phyloP scores from a whole-genome alignment of 2,797 vertebrate genomes.

The Coluber constrictor region DNA sequence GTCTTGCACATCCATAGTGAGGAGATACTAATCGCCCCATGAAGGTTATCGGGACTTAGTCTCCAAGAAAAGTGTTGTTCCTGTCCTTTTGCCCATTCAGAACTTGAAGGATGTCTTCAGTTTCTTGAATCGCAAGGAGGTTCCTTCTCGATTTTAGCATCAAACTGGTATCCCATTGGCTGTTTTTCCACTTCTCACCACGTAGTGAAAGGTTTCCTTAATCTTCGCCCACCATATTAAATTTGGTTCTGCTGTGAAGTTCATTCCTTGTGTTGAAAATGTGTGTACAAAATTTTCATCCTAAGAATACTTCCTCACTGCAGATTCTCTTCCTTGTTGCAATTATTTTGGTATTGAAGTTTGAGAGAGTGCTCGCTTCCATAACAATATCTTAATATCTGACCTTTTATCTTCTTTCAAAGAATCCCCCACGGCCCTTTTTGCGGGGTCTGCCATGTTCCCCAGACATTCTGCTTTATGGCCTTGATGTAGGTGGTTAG shows the following conservation, averaged over 20 bases:
- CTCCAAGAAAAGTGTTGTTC: background rate
- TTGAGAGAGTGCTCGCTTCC: background rate
- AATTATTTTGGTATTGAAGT: background rate
- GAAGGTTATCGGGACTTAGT: background rate
- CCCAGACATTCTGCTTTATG: background rate
- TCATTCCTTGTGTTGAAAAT: background rate
- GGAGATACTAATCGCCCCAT: background rate
- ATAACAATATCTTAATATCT: background rate
- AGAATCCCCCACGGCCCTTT: background rate
- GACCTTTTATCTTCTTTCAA: background rate
- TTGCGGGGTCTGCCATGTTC: background rate
- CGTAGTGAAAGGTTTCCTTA: background rate
- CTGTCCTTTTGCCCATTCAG: background rate
- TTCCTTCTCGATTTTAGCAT: background rate
- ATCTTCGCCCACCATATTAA: background rate
- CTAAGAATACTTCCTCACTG: background rate
- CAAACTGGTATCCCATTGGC: background rate
- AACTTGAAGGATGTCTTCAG: background rate
- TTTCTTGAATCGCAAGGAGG: background rate
- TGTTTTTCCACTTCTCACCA: background rate
- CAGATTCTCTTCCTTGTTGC: background rate
- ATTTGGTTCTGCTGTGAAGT: background rate
- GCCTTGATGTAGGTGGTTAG: background rate
- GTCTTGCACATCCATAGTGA: background rate
- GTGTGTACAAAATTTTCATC: background rate